Conservation (phyloP, 2,797 vertebrate genomes). For the Mareca strepera region DNA sequence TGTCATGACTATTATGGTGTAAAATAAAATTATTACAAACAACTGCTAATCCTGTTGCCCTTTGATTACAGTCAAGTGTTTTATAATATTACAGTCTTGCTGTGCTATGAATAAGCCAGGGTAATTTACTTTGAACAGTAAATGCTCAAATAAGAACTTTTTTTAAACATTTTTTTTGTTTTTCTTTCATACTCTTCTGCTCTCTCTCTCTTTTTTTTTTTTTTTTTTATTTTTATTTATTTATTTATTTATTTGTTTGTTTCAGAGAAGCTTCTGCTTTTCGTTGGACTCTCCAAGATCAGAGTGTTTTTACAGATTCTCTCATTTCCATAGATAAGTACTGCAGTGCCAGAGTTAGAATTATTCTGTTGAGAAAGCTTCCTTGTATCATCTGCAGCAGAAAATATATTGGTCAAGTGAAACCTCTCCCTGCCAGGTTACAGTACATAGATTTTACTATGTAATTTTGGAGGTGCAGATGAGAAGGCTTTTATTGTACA, state of each 20-base stretch:
- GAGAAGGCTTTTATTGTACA: background rate
- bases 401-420: background rate
- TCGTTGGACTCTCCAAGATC: background rate
- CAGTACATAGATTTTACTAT: constrained; percentile 29
- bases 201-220: background rate
- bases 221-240: background rate
- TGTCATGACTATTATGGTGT: background rate
- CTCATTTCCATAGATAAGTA: background rate
- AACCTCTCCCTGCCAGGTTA: background rate
- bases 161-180: background rate
- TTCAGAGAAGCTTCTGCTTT: background rate
- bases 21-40: constrained; percentile 52
- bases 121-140: constrained; percentile 45
- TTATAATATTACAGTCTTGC: background rate
- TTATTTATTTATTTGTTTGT: background rate
- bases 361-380: background rate
- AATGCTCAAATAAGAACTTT: constrained; percentile 25
- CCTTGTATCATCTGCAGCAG: background rate
- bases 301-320: background rate
- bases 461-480: constrained; percentile 4
- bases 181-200: background rate
- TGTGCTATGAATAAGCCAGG: background rate
- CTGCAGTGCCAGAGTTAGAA: background rate
- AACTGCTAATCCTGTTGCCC: constrained; percentile 13
- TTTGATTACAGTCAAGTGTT: constrained; percentile 53